Evolutionary conservation across 2,113 vertebrate genomes (phyloP), one percentile per base, ranked within the genome.

Genomic region (Tetrao urogallus): DNA sequence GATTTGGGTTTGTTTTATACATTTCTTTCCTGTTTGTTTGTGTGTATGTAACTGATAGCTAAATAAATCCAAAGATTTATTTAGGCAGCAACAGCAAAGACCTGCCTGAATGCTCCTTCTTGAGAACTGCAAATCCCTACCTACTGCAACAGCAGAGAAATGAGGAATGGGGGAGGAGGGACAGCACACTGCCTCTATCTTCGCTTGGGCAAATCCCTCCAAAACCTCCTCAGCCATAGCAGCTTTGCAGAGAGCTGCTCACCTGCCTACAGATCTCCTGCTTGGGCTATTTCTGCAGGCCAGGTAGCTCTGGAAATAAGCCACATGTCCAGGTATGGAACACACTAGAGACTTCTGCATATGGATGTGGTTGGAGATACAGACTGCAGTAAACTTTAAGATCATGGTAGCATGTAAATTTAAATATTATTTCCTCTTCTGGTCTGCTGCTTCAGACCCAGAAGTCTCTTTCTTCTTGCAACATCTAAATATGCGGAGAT

Each of bases 191-290:
- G 38, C 24, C 38, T 54, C 72, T 74, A 34, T 43, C 52, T 43
- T 88, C 43, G 47, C 50, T 81, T 8, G 0, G 43, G 13, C 34
- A 72, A 72, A 77, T 0, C 0, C 2, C 50, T 74, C 12, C 45
- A 50, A 5, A 19, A 42, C 21, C 45, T 63, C 69, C 58, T 27
- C 19, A 38, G n/a, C 36, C 8, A 4, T 6, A 30, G 60, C 40
- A 80, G 40, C 43, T 3, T 43, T 1, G 0, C 25, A n/a, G 47
- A 27, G 4, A 61, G 38, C 34, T 64, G 60, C 60, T 21, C n/a
- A 50, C 36, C 56, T 60, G 32, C 3, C 0, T 10, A 56, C 84
- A 50, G 3, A 8, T 19, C 56, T 66, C 67, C 61, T 82, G 30
- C 40, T 70, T 0, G 0, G 38, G 43, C 5, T 64, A 30, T 52